Conservation (phyloP, 1,140 invertebrate genomes). For the Dendroctonus ponderosae region DNA sequence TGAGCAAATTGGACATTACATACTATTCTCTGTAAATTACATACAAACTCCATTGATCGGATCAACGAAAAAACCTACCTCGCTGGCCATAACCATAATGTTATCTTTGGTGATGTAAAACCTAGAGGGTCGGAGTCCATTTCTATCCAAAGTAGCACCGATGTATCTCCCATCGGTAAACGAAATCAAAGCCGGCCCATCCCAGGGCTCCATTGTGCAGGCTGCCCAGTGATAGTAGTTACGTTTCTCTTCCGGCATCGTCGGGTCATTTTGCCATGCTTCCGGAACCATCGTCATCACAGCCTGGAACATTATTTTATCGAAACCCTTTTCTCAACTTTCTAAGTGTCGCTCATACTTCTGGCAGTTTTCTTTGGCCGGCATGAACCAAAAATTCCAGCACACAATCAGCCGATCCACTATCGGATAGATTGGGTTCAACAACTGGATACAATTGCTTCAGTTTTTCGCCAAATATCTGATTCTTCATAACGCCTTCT, state of each 20-base stretch:
- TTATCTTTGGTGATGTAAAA: constrained; percentile 97
- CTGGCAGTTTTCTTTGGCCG: constrained; percentile 84
- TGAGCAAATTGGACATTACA: too few species aligned
- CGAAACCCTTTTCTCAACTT: too few species aligned
- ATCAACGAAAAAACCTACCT: constrained; percentile 55
- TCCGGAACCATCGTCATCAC: constrained; percentile 99
- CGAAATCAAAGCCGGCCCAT: constrained; percentile 92
- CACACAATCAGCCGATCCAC: constrained; percentile 95
- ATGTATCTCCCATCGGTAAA: constrained; percentile 99
- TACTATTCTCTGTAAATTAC: too few species aligned
- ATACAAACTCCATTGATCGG: too few species aligned
- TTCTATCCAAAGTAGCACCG: constrained; percentile 80
- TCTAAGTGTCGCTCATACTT: constrained; percentile 56
- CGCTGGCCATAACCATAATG: constrained; percentile 97
- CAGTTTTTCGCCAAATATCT: constrained; percentile 71
- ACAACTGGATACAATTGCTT: constrained; percentile 95
- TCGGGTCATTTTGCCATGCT: constrained; percentile 96
- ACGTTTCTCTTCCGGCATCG: constrained; percentile 89
- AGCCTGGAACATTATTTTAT: constrained; percentile 58
- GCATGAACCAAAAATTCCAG: constrained; percentile 95
- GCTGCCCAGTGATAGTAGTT: constrained; percentile 97
- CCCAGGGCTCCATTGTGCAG: constrained; percentile 99
- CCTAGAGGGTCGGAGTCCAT: constrained; percentile 93
- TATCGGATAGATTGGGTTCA: constrained; percentile 96
- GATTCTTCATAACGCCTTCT: constrained; percentile 95